Base-by-base conservation (phyloP, 2,888 invertebrate species). In the Podotricha telesiphe region DNA sequence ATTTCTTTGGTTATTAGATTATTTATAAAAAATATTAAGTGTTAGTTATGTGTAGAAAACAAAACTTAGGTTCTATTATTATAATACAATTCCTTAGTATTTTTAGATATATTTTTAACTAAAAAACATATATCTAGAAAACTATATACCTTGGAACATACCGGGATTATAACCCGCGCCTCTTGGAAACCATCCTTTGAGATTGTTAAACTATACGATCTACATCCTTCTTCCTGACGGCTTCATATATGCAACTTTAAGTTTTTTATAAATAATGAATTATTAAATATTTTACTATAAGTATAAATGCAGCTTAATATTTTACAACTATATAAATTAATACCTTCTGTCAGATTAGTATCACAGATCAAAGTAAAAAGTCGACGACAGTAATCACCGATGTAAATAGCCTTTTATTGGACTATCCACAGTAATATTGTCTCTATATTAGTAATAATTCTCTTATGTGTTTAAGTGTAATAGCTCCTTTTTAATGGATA, bases 301-400 rank as follows among this genome's bases (percentile, higher is more conserved):
- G 20, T 28, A n/a, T 53, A 53, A 15, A 15, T n/a, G 7, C 53
- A 53, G n/a, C n/a, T n/a, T n/a, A 22, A 51, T 10, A 17, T 1
- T 48, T 56, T 20, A 11, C 13, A 20, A 13, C 19, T 2, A 3
- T 13, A 42, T 11, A 20, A 37, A 64, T 53, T 53, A 15, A 48
- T 34, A 37, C 11, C 40, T 13, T 55, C 34, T 51, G 34, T 61
- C 47, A 47, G 55, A 62, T 62, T 55, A 55, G 34, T 62, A 48
- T 61, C 13, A 58, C 8, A 34, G 34, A 8, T 53, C 15, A 34
- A 19, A 64, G 34, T 28, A 53, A 56, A 63, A 68, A 56, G 28
- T 51, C 13, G 56, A 68, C 56, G 62, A 71, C 65, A 71, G 65
- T 62, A 64, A 71, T 68, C 48, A 37, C n/a, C 28, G 55, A 22